Base-by-base conservation (phyloP, 2,113 vertebrate species). In the Phyllopteryx taeniolatus region DNA sequence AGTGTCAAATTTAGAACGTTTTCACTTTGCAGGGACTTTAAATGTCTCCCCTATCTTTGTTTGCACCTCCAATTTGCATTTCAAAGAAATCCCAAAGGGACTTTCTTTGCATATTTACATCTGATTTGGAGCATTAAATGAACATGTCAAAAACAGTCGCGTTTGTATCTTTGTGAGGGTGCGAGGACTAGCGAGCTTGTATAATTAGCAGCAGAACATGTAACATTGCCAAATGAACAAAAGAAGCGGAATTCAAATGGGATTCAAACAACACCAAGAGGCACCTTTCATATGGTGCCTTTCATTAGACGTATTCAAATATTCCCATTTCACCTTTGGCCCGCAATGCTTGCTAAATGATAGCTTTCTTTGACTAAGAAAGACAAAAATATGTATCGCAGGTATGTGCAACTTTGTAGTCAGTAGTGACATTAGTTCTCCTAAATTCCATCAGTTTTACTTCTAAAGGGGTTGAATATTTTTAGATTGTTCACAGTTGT, bases 91-190 rank as follows among this genome's bases (percentile, higher is more conserved):
- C 87, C 91, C 91, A 90, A 68, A 13, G 88, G 89, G 89, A 80
- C 83, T 83, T 88, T 86, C 89, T 91, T 90, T 91, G 92, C 92
- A 93, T 92, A 92, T 93, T 92, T 92, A 93, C 90, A 93, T 91
- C 83, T 91, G 90, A 91, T 93, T 92, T 91, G 85, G 87, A 90
- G 90, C 90, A 90, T 91, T 90, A 92, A 91, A 93, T 91, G 89
- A 91, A 93, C 86, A 88, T 90, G 90, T 92, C 91, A 92, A 91
- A 91, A 92, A 91, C 79, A 83, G 87, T 90, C 78, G 85, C 89
- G 86, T 90, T 82, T 87, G 85, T 88, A 84, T 86, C 81, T 85
- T 87, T 86, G 79, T 85, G 80, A 85, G 81, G 83, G 83, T 67
- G 80, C 81, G 79, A 86, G 74, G 85, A 83, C 85, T 85, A 81